Evolutionary conservation across 64 coral and sea anemone genomes (phyloP), one percentile per base, ranked within the genome.

Genomic region (Acropora tenuis): DNA sequence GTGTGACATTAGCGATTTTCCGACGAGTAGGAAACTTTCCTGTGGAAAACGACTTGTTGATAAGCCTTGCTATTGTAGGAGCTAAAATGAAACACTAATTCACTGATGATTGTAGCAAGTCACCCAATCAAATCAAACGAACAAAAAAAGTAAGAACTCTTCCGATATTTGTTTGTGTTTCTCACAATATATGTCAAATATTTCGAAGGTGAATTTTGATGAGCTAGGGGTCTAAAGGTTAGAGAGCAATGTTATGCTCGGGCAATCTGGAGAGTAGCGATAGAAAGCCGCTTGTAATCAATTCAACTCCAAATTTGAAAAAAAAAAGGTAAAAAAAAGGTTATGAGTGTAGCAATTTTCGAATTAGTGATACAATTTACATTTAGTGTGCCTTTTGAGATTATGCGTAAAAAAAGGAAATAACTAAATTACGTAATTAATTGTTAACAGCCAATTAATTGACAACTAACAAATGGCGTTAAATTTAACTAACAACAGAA

Each of bases 211-310:
- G 69, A 43, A 43, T 73, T 73, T 73, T 73, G 69, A 73, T 73
- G 69, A 73, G 69, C 69, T 73, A 12, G 16, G 63, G 63, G 63
- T 67, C 63, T 67, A 67, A 67, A 15, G 63, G 63, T 67, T 73
- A 73, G 69, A 73, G 69, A 73, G 69, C n/a, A 73, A 73, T 73
- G 69, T 73, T 73, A 73, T 73, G 69, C 69, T 73, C n/a, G 69
- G 69, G 69, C 69, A 73, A 73, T 18, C 40, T 41, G 69, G 69
- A 73, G 69, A 43, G 18, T 73, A 73, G 41, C 69, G 69, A 73
- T 73, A 73, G 69, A 43, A 73, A 73, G 69, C n/a, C 69, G 30
- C 69, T 73, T 73, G 69, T 73, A 73, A 18, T 73, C n/a, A 73
- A 41, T 73, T 73, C 69, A 73, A 73, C 19, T 40, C 69, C 69